Evolutionary conservation across 1,140 invertebrate species (phyloP).

Genomic region (Eubasilissa regina): DNA sequence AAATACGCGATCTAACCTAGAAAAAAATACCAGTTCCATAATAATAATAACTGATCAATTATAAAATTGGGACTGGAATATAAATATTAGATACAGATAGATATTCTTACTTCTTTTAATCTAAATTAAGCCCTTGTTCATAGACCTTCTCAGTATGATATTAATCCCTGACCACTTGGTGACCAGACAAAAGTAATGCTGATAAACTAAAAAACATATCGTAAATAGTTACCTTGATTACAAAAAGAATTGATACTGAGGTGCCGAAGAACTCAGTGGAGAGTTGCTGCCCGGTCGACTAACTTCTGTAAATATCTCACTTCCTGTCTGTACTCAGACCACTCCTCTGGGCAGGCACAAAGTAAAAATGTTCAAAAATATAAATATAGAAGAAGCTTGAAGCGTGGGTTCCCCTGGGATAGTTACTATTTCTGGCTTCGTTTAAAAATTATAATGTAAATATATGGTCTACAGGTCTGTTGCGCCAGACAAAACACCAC

Average conservation of each 20-base stretch:
- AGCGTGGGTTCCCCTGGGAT: neutral
- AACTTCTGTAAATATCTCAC: conserved; percentile 15
- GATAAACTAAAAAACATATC: neutral
- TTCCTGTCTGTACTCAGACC: neutral
- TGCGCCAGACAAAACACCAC: neutral
- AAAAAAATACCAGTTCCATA: too few relatives aligned
- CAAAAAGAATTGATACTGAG: too few relatives aligned
- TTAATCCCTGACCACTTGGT: neutral
- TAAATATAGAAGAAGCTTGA: too few relatives aligned
- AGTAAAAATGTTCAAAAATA: too few relatives aligned
- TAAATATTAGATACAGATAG: too few relatives aligned
- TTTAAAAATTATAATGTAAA: neutral
- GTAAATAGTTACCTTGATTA: neutral
- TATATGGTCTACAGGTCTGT: neutral
- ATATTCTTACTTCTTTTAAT: neutral
- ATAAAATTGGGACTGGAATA: too few relatives aligned
- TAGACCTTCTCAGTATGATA: neutral
- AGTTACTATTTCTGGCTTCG: neutral
- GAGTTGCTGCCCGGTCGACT: neutral
- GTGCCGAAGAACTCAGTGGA: too few relatives aligned
- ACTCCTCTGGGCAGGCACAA: neutral
- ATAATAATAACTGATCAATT: too few relatives aligned
- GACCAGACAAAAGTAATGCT: neutral
- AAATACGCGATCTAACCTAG: too few relatives aligned
- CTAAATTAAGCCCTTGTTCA: neutral